Conservation (phyloP, 2,888 invertebrate genomes). For the Mimas tiliae region DNA sequence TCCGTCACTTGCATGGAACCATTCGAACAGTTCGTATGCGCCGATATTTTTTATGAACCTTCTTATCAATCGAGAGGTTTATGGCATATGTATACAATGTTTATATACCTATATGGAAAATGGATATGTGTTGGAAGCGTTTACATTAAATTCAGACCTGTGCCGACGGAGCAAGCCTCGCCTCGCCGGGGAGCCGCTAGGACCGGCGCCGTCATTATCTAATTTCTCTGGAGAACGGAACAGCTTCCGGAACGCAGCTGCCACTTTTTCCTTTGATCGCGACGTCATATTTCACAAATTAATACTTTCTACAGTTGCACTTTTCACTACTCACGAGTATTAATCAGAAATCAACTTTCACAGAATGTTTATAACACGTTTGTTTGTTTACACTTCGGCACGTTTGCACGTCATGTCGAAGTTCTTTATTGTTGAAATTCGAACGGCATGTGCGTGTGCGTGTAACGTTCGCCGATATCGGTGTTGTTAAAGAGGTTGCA, state of each 20-base stretch:
- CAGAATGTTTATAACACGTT: constrained; percentile 54
- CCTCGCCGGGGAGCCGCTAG: constrained; percentile 86
- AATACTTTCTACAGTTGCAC: constrained; percentile 53
- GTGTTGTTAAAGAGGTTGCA: constrained; percentile 52
- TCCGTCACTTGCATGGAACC: not conserved
- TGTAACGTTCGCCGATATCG: constrained; percentile 35
- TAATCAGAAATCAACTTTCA: constrained; percentile 43
- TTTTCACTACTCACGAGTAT: constrained; percentile 30
- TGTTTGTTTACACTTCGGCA: constrained; percentile 49
- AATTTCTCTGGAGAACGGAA: constrained; percentile 90
- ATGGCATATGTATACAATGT: not conserved
- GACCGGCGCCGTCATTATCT: constrained; percentile 86
- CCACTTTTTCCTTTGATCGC: constrained; percentile 92
- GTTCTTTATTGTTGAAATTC: constrained; percentile 47
- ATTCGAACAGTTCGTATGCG: not conserved
- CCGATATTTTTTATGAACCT: constrained; percentile 5
- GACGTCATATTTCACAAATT: constrained; percentile 87
- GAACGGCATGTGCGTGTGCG: constrained; percentile 37
- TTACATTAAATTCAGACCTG: constrained; percentile 57
- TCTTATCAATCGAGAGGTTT: constrained; percentile 4
- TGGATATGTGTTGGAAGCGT: constrained; percentile 2
- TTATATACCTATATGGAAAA: too few relatives aligned
- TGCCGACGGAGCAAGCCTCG: constrained; percentile 80
- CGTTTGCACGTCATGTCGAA: constrained; percentile 61
- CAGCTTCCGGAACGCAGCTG: constrained; percentile 91